phyloP scores from a whole-genome alignment of 92 coral and sea anemone species.

The Epizoanthus stellaris region DNA sequence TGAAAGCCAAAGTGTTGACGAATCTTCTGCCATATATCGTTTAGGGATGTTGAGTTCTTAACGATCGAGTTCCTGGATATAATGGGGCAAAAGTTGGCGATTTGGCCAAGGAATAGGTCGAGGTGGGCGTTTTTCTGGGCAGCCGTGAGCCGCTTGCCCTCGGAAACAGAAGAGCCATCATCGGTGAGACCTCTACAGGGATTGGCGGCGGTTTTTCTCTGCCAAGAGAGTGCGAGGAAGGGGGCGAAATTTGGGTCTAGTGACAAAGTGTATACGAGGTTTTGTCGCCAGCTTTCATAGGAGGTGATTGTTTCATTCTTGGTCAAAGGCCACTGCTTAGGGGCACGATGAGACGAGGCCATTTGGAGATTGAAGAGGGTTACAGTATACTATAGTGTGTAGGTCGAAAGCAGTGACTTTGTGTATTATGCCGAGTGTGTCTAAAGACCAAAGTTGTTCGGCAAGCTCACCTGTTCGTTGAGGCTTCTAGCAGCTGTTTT shows the following conservation, averaged over 20 bases:
- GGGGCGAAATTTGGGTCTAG: not conserved
- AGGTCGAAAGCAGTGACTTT: too few species aligned
- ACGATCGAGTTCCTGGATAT: slow-evolving; percentile 45
- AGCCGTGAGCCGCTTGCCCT: slow-evolving; percentile 59
- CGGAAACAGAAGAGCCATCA: slow-evolving; percentile 56
- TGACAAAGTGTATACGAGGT: not conserved
- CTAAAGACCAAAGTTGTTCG: too few species aligned
- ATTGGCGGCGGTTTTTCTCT: slow-evolving; percentile 48
- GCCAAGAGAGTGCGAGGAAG: slow-evolving; percentile 47
- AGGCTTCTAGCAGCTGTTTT: too few species aligned
- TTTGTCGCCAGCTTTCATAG: slow-evolving; percentile 16
- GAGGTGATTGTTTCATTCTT: slow-evolving; percentile 5
- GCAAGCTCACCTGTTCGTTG: too few species aligned
- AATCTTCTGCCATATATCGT: slow-evolving; percentile 60
- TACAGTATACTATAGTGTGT: too few species aligned
- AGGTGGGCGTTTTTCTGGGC: slow-evolving; percentile 52
- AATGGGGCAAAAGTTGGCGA: not conserved
- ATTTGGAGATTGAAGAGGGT: not conserved
- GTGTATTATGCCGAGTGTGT: too few species aligned
- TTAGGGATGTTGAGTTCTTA: slow-evolving; percentile 68
- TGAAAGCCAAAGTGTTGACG: slow-evolving; percentile 56
- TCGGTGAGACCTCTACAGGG: slow-evolving; percentile 53
- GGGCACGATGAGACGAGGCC: slow-evolving; percentile 1
- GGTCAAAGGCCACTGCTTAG: slow-evolving; percentile 2
- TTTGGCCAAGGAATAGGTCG: slow-evolving; percentile 58